A percentile compares a stretch with the other conserved stretches of the same genome.
Conservation (phyloP, 2,888 invertebrate genomes). For the Podabrus alpinus region DNA sequence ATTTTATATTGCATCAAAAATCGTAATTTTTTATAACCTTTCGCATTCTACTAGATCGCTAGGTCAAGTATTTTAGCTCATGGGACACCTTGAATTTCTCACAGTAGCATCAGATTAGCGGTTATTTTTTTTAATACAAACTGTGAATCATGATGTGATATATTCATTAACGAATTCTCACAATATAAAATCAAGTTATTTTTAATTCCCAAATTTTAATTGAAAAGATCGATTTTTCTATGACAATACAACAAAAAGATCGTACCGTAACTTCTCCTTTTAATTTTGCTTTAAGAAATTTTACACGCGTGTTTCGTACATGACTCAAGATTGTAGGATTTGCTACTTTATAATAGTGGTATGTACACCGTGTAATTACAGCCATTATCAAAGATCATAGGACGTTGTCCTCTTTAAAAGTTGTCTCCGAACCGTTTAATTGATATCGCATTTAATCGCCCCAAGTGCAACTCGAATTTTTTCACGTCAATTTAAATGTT, state of each 20-base stretch:
- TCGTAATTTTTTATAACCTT: neutral
- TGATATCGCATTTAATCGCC: neutral
- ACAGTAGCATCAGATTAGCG: neutral
- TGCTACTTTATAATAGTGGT: neutral
- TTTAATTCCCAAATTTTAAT: neutral
- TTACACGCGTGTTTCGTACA: neutral
- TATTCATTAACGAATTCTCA: neutral
- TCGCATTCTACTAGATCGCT: neutral
- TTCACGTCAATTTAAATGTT: neutral
- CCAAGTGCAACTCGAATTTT: neutral
- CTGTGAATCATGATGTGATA: neutral
- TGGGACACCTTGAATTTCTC: neutral
- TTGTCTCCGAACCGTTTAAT: neutral
- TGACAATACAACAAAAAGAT: neutral
- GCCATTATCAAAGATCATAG: neutral
- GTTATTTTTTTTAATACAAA: neutral
- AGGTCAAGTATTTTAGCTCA: neutral
- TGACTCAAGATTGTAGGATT: neutral
- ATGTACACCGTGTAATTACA: neutral
- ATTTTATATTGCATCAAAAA: neutral
- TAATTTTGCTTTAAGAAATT: neutral
- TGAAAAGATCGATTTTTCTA: neutral
- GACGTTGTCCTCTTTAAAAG: neutral
- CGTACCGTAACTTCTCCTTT: neutral
- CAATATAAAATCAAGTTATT: neutral